Evolutionary conservation across 2,888 invertebrate species (phyloP), one percentile per base, ranked within the genome.

Genomic region (Venustoraphidia nigricollis): DNA sequence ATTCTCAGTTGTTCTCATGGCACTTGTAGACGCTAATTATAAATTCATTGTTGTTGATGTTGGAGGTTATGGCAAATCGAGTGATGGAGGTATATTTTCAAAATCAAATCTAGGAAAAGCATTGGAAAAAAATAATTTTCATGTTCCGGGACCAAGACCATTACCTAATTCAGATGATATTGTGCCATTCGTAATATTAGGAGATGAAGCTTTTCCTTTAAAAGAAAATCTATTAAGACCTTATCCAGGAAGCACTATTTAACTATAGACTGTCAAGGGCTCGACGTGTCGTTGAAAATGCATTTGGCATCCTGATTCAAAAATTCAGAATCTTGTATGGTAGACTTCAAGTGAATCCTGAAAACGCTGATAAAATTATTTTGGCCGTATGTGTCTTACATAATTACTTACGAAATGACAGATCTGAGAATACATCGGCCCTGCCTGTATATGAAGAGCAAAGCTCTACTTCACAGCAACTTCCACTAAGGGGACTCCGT

Each of bases 21-120:
- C 58, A 3, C 43, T 60, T 53, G 60, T 61, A 11, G 58, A 61
- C 54, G 52, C 52, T 50, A 51, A 59, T 11, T 61, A 59, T 39
- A 55, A 56, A 48, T 59, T 59, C 55, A 52, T 58, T 43, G 41
- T 46, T 10, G 51, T 54, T 9, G 53, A 55, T 38, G 44, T 55
- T 11, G 54, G 50, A 1, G 44, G 46, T 9, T 52, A 53, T 44
- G 54, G 54, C 1, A 51, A 41, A 42, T 50, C 45, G 36, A 50
- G 51, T 13, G 54, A 54, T 46, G 50, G 52, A 8, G 51, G 52
- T n/a, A 50, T 55, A 36, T 54, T 51, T 45, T 9, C 47, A 9
- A 48, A 46, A 13, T 54, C 51, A 14, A 51, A 50, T 9, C 34
- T 54, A 38, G 54, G 53, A 9, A 49, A 51, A 50, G 34, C 34